Base-by-base conservation (phyloP, 2,888 invertebrate species). In the Eupithecia centaureata region DNA sequence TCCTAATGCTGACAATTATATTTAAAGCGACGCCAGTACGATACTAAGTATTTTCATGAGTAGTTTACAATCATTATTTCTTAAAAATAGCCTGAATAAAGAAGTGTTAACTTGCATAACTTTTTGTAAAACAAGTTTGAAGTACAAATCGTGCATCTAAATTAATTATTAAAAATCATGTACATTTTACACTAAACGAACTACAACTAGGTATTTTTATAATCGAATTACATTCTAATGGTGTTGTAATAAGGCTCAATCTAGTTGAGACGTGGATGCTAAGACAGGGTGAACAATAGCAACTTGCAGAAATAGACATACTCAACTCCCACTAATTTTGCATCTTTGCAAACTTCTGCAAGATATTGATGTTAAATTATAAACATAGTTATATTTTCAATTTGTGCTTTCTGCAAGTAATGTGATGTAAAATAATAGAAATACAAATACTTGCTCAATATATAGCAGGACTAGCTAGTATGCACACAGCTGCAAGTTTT, bases 181-280 rank as follows among this genome's bases (percentile, higher is more conserved):
- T 27, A 15, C 54, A 52, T 52, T 52, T 52, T 25, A 54, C 54
- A 54, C 42, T 27, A 54, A 5, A 54, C 54, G 0, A 15, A 27
- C 54, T 54, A 54, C 25, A 28, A 54, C 54, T 54, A 54, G 54
- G 8, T 51, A 25, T 54, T 54, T 27, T 54, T 25, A 15, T 27
- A 52, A 27, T 15, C 25, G 5, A 8, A 22, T 51, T 51, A 51
- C 12, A 10, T 51, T 51, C 22, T 25, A 25, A 25, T 51, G 22
- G 25, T 22, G 25, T 51, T 51, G 25, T 7, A 5, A 25, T 51
- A 51, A 13, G 1, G 2, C 13, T 51, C 12, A 12, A 25, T 22
- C 25, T 12, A 1, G n/a, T 42, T 42, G 42, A 38, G n/a, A 38
- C 35, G 15, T 38, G n/a, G 35, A n/a, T 5, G 15, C 5, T 38